Evolutionary conservation across 2,797 vertebrate genomes (phyloP).

Genomic region (Lacerta bilineata): DNA sequence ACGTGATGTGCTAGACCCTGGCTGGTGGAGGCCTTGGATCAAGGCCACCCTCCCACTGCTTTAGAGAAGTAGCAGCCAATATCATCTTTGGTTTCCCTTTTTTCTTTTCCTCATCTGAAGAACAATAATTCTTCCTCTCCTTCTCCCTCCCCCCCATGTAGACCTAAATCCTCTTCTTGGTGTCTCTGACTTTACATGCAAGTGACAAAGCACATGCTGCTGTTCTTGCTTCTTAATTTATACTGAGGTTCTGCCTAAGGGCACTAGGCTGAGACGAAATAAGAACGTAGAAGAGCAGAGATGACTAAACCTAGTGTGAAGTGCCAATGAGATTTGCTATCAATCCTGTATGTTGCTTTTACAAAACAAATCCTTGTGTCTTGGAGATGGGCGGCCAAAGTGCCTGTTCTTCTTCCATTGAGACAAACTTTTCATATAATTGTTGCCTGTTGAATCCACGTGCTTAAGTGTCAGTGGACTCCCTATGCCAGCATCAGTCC

Average conservation of each 20-base stretch:
- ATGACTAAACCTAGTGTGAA: slow-evolving; percentile 68
- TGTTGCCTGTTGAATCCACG: background rate
- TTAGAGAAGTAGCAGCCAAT: too few species aligned
- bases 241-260: slow-evolving; percentile 31
- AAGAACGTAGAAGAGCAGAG: slow-evolving; percentile 49
- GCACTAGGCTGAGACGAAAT: slow-evolving; percentile 64
- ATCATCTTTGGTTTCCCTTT: background rate
- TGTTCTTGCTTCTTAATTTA: slow-evolving; percentile 40
- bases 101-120: background rate
- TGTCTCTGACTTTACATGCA: background rate
- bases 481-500: slow-evolving; percentile 10
- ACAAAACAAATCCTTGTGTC: slow-evolving; percentile 1
- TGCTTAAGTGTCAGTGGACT: background rate
- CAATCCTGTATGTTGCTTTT: slow-evolving; percentile 58
- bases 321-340: slow-evolving; percentile 62
- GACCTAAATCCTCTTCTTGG: background rate
- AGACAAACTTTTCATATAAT: background rate
- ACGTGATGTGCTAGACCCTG: background rate
- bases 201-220: slow-evolving; percentile 43
- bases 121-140: background rate
- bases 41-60: background rate
- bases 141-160: background rate
- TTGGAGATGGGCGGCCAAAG: background rate
- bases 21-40: background rate
- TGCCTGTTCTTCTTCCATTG: background rate